Percentiles rank a stretch among this genome's conserved stretches.
Conservation (phyloP, 2,113 vertebrate species). For the Bettongia penicillata region DNA sequence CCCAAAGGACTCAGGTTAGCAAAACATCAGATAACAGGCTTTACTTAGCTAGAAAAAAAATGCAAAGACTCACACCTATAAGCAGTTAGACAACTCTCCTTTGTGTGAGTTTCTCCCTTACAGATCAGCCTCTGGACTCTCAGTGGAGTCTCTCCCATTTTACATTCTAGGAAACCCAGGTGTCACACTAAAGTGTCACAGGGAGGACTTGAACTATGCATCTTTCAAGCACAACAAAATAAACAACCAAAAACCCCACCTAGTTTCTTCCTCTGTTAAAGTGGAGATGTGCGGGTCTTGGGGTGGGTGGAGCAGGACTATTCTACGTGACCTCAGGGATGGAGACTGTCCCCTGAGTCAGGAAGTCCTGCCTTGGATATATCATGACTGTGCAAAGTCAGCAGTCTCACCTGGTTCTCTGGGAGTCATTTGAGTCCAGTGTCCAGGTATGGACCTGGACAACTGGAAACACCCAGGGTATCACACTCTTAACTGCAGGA, state of each 20-base stretch:
- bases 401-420: too few species aligned
- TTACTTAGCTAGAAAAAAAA: neutral
- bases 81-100: neutral
- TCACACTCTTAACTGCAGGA: too few species aligned
- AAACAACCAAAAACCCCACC: neutral
- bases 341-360: neutral
- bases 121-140: neutral
- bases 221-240: neutral
- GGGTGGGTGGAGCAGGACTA: neutral
- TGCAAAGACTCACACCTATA: neutral
- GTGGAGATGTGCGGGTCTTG: neutral
- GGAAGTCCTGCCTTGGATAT: neutral
- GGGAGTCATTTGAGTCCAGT: too few species aligned
- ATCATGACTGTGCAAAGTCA: neutral
- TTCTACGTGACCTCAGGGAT: neutral
- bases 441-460: too few species aligned
- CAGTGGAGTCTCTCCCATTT: neutral
- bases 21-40: neutral
- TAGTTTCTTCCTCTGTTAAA: neutral
- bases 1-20: neutral
- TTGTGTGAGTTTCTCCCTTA: neutral
- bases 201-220: neutral
- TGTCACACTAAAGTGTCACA: neutral
- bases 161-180: neutral
- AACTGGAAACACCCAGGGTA: too few species aligned